These are phyloP conservation scores for Siderastrea siderea DNA, from an alignment of 92 coral and sea anemone species.

Conservation along the genomic window DNA sequence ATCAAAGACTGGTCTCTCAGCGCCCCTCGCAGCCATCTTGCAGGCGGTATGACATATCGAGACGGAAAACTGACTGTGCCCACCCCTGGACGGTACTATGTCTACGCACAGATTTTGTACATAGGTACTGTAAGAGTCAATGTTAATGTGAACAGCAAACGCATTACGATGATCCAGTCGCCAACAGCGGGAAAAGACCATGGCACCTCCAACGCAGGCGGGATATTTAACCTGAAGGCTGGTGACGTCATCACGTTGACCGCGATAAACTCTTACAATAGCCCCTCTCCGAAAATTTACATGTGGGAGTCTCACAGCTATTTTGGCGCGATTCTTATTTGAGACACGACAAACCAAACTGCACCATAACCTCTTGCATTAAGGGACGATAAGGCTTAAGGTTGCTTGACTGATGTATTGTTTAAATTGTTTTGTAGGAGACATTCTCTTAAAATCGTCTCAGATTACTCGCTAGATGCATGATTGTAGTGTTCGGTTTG, in stretches of 20 bases:
- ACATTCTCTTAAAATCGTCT: too few species aligned
- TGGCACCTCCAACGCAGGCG: neutral
- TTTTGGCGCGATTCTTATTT: conserved; percentile 8
- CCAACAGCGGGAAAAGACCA: neutral
- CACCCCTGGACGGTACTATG: neutral
- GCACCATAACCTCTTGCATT: neutral
- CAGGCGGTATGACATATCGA: neutral
- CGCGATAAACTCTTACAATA: neutral
- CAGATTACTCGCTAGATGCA: too few species aligned
- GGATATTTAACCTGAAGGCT: neutral
- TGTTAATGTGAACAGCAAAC: neutral
- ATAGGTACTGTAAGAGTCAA: neutral
- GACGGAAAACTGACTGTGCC: conserved; percentile 3
- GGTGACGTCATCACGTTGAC: conserved; percentile 9
- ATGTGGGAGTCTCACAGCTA: neutral
- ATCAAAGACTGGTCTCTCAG: neutral
- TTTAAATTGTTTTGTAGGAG: too few species aligned
- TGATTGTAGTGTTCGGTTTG: too few species aligned
- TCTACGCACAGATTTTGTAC: neutral
- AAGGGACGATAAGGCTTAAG: too few species aligned
- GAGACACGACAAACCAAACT: neutral
- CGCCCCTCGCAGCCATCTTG: neutral
- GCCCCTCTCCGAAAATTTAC: neutral
- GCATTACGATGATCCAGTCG: neutral
- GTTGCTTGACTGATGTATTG: too few species aligned